These are phyloP conservation scores for Drosophila truncata DNA, from an alignment of 1,140 invertebrate genomes.

Conservation along the genomic window DNA sequence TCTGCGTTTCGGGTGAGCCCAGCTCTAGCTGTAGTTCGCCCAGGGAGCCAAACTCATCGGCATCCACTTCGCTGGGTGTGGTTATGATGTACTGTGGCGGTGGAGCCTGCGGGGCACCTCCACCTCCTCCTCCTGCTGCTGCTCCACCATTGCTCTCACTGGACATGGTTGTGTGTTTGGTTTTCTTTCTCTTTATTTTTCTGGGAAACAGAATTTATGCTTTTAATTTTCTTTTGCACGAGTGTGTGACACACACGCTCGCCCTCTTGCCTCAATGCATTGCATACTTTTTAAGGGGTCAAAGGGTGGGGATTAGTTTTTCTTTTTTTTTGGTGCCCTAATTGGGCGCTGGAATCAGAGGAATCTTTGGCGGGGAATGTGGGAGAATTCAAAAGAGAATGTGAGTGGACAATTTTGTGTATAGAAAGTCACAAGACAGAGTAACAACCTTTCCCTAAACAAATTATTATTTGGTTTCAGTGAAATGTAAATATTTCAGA, in stretches of 20 bases:
- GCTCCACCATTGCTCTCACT: slow-evolving; percentile 26
- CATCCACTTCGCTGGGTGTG: slow-evolving; percentile 80
- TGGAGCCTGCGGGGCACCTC: slow-evolving; percentile 29
- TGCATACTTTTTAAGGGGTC: slow-evolving; percentile 35
- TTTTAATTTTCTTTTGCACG: slow-evolving; percentile 27
- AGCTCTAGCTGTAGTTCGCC: slow-evolving; percentile 59
- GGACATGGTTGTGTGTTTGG: slow-evolving; percentile 31
- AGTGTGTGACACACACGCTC: slow-evolving; percentile 3
- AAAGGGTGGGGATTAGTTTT: neutral
- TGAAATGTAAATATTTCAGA: neutral
- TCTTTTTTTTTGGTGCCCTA: neutral
- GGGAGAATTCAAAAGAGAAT: neutral
- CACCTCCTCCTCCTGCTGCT: neutral
- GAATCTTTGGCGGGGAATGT: neutral
- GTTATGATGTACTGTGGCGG: slow-evolving; percentile 84
- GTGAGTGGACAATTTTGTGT: neutral
- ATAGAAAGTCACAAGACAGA: neutral
- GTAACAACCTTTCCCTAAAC: neutral
- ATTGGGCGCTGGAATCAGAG: neutral
- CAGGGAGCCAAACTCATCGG: slow-evolving; percentile 75
- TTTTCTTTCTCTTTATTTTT: slow-evolving; percentile 11
- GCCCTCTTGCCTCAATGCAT: slow-evolving; percentile 33
- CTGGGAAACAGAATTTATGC: slow-evolving; percentile 49
- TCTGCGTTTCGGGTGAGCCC: slow-evolving; percentile 45
- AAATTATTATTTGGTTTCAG: neutral